Conservation (phyloP, 2,797 vertebrate species). For the Gallinago stenura region DNA sequence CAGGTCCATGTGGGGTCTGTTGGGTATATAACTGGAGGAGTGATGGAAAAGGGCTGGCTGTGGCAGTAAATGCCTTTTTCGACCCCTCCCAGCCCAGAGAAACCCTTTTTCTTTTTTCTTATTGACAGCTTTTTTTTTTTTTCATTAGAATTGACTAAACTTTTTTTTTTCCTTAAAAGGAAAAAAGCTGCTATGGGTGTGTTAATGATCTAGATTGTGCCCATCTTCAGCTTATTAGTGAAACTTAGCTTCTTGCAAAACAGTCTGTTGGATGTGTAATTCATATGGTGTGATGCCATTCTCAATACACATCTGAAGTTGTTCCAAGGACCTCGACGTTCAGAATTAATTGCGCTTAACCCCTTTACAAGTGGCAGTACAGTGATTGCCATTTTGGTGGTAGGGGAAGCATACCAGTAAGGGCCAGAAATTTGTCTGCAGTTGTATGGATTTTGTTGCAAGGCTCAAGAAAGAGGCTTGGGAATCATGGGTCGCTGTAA, state of each 20-base stretch:
- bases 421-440: neutral
- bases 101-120: neutral
- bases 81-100: neutral
- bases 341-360: neutral
- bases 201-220: neutral
- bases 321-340: neutral
- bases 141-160: neutral
- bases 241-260: neutral
- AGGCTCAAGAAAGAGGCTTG: neutral
- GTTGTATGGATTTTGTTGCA: neutral
- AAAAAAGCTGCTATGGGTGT: neutral
- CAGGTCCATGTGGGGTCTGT: neutral
- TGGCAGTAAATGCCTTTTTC: neutral
- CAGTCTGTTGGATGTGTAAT: neutral
- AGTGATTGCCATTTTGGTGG: neutral
- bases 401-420: neutral
- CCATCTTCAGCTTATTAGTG: neutral
- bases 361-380: neutral
- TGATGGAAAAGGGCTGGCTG: neutral
- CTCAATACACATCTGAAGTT: neutral
- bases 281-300: neutral
- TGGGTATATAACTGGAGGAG: neutral
- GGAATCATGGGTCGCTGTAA: neutral
- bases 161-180: neutral
- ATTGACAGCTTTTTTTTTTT: neutral